Evolutionary conservation across 2,113 vertebrate species (phyloP).

Genomic region (Petrocephalus microphthalmus): DNA sequence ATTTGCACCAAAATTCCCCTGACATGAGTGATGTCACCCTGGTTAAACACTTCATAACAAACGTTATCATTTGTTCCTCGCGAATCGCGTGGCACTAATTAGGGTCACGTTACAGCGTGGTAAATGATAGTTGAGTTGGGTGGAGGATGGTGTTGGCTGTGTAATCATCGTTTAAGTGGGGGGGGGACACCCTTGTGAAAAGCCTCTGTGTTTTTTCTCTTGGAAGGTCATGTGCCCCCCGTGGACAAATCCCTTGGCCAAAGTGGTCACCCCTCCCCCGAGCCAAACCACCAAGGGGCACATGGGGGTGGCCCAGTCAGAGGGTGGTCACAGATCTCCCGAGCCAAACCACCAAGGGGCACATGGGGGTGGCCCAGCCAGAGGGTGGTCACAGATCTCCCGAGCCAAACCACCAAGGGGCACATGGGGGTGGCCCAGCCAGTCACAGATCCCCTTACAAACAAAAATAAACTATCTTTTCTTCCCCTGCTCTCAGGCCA

Average conservation of each 20-base stretch:
- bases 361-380: slow-evolving; percentile 23
- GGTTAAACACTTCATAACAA: slow-evolving; percentile 37
- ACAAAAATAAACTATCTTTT: slow-evolving; percentile 50
- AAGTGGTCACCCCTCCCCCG: slow-evolving; percentile 16
- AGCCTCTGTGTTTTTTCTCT: slow-evolving; percentile 8
- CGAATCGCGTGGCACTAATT: slow-evolving; percentile 54
- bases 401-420: slow-evolving; percentile 37
- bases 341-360: slow-evolving; percentile 39
- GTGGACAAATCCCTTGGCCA: slow-evolving; percentile 27
- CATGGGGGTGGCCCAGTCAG: slow-evolving; percentile 21
- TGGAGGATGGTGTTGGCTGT: slow-evolving; percentile 17
- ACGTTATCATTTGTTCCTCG: slow-evolving; percentile 51
- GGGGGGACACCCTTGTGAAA: slow-evolving; percentile 30
- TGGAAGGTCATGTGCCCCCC: slow-evolving; percentile 33
- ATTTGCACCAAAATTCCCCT: slow-evolving; percentile 11
- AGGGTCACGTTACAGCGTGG: slow-evolving; percentile 44
- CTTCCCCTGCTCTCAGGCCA: slow-evolving; percentile 47
- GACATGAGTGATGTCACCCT: slow-evolving; percentile 23
- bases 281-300: slow-evolving; percentile 40
- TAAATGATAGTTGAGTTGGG: slow-evolving; percentile 49
- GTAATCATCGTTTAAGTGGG: slow-evolving; percentile 29
- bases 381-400: slow-evolving; percentile 41
- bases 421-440: slow-evolving; percentile 26
- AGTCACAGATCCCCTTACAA: slow-evolving; percentile 47
- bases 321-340: slow-evolving; percentile 40